Conservation (phyloP, 2,797 vertebrate genomes). For the Notolepis coatsorum region DNA sequence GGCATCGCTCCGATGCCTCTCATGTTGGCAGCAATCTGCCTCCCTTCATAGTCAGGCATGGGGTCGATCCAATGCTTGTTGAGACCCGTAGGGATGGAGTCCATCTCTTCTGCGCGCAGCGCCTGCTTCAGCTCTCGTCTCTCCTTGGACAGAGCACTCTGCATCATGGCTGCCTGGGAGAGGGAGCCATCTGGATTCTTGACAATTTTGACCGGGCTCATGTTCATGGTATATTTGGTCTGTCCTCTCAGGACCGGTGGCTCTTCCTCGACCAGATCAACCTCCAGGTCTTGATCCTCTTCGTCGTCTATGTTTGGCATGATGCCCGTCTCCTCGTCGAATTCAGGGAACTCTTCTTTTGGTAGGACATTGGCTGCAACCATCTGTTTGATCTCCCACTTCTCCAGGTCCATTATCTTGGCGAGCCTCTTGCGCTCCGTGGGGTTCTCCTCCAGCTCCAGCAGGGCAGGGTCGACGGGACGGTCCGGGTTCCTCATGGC, state of each 20-base stretch:
- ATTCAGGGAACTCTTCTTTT: conserved; percentile 95
- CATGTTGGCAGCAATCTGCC: conserved; percentile 96
- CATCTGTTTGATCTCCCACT: conserved; percentile 98
- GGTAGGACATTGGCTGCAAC: conserved; percentile 95
- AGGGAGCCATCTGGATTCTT: conserved; percentile 96
- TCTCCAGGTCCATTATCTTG: conserved; percentile 93
- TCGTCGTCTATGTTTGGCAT: conserved; percentile 95
- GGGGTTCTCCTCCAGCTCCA: conserved; percentile 87
- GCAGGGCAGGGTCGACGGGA: conserved; percentile 85
- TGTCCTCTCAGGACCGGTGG: conserved; percentile 93
- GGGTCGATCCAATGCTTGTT: conserved; percentile 96
- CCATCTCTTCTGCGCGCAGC: conserved; percentile 92
- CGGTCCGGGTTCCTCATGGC: conserved; percentile 92
- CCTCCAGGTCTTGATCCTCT: conserved; percentile 94
- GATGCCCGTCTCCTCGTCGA: conserved; percentile 94
- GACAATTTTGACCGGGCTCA: conserved; percentile 96
- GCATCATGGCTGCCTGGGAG: conserved; percentile 98
- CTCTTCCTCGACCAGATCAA: conserved; percentile 93
- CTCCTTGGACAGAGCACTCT: conserved; percentile 92
- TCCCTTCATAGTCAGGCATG: conserved; percentile 91
- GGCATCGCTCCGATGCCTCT: conserved; percentile 95
- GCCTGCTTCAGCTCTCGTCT: conserved; percentile 91
- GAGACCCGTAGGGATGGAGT: conserved; percentile 93
- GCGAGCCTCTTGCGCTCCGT: conserved; percentile 90
- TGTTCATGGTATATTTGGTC: conserved; percentile 91